A percentile compares a stretch with the other conserved stretches of the same genome.
Evolutionary conservation across 2,113 vertebrate genomes (phyloP).

Genomic region (Colinus virginianus): DNA sequence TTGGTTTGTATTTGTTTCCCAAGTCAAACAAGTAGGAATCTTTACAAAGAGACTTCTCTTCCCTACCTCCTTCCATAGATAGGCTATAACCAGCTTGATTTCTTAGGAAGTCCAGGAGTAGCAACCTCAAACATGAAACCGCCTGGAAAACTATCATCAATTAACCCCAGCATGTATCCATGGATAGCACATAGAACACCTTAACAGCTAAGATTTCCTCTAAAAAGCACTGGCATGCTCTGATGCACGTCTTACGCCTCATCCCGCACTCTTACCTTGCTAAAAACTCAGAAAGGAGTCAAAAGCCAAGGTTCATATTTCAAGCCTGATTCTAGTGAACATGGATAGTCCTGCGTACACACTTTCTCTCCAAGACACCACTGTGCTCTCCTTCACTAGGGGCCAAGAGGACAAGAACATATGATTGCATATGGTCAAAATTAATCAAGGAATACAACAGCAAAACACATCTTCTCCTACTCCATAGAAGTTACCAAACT

Average conservation of each 20-base stretch:
- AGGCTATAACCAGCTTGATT: not conserved
- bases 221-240: not conserved
- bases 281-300: not conserved
- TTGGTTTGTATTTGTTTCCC: not conserved
- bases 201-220: not conserved
- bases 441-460: not conserved
- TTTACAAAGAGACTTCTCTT: not conserved
- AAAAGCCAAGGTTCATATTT: not conserved
- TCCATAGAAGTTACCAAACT: not conserved
- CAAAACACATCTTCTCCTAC: not conserved
- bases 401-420: not conserved
- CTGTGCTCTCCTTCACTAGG: not conserved
- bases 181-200: not conserved
- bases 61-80: not conserved
- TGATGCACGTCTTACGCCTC: not conserved
- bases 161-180: not conserved
- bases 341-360: not conserved
- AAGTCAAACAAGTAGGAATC: not conserved
- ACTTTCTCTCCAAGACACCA: not conserved
- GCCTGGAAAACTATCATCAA: not conserved
- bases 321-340: not conserved
- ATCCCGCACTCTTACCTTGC: not conserved
- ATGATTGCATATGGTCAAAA: not conserved
- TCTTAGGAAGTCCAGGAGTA: not conserved
- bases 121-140: not conserved